Evolutionary conservation across 2,888 invertebrate genomes (phyloP), one percentile per base, ranked within the genome.

Genomic region (Pyrrhosoma nymphula): DNA sequence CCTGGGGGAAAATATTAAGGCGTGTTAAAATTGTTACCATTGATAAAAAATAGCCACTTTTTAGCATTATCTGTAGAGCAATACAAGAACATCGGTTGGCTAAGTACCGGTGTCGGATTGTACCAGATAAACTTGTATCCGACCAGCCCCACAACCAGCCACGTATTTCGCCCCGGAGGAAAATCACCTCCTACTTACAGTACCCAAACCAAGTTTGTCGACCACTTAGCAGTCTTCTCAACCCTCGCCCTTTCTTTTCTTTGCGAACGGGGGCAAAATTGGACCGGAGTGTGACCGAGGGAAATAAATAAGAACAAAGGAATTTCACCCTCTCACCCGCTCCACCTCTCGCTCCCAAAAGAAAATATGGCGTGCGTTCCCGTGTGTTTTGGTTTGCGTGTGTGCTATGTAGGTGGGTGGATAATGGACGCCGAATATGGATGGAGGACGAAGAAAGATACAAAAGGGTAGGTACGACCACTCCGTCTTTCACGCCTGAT

Each of bases 271-370:
- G 91, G 63, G 91, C 91, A 47, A 39, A 47, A 91, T 35, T 82
- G 82, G 91, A 91, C 23, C 39, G 91, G 12, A 82, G 56, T 39
- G 16, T 39, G 39, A 14, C 82, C 30, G 35, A 63, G 63, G 60
- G 91, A 60, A 75, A 69, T 69, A 93, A 93, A 93, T 93, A 69
- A 93, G 75, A 93, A 93, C 93, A 93, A 93, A 75, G 47, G 93
- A 93, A 93, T 93, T 16, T 35, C 82, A 6, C 14, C 35, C 30
- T 20, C 82, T n/a, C 35, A 35, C 35, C 35, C 82, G 2, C 14
- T 30, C 82, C 10, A 20, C 18, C 60, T 1, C 20, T 60, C 20
- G n/a, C 35, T 18, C 82, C 82, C 82, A 35, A 35, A 82, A 82
- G 82, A 26, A 35, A 14, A 23, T 14, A 82, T 12, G 4, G 82